Base-by-base conservation (phyloP, 2,113 vertebrate genomes). In the Syrrhaptes paradoxus region DNA sequence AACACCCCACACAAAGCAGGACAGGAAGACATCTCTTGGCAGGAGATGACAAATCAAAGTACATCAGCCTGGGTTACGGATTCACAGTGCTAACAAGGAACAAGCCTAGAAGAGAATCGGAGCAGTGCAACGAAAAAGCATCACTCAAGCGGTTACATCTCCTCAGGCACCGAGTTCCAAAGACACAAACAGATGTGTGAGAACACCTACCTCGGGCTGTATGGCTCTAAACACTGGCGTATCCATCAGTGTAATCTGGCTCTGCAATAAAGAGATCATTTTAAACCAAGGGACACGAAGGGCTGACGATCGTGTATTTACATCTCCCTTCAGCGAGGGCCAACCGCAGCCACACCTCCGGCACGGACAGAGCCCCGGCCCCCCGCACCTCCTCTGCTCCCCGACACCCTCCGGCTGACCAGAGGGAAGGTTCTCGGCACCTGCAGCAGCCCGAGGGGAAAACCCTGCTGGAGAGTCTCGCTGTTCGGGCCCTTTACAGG, bases 191-290 rank as follows among this genome's bases (percentile, higher is more conserved):
- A 83, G 38, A 59, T 41, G 36, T 78, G 68, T 36, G 93, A 78
- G 28, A 72, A 71, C 89, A 93, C 98, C 93, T 97, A 99, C 99
- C 99, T 99, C 99, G 11, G 99, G 99, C 73, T 99, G 99, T 96
- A 99, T 99, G 73, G 98, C 99, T 98, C 98, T 99, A 89, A 99
- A 99, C 78, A 99, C 99, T 26, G 99, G 99, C 34, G 98, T 97
- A 87, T 99, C 99, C 99, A 99, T 99, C 96, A 99, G 38, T 0
- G 99, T 99, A 96, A 99, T 99, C 95, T 99, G 99, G 97, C 99
- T 99, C 99, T 99, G 97, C 51, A 97, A 98, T 6, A 87, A 78
- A 96, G 95, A 93, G 31, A 94, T 76, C 45, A 76, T 80, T 82
- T 72, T 29, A 72, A 75, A 59, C 52, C 7, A 19, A 6, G 13